Evolutionary conservation across 2,797 vertebrate species (phyloP).

Genomic region (Chloroceryle inda): DNA sequence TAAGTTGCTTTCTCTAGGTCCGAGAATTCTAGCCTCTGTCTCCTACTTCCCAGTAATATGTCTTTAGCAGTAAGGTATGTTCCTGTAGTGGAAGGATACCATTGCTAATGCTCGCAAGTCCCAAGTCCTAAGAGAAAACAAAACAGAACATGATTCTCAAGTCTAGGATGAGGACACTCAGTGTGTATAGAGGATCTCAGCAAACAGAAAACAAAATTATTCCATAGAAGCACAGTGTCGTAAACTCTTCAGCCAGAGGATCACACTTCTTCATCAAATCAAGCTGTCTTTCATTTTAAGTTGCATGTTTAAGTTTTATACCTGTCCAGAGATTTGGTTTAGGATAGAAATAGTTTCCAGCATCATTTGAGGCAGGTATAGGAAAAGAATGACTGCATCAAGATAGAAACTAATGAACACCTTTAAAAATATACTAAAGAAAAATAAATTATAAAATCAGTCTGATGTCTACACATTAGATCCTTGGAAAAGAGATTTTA

Average conservation of each 20-base stretch:
- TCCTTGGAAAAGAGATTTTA: neutral
- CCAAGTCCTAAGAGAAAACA: neutral
- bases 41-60: neutral
- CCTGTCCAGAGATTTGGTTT: neutral
- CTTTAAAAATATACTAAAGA: neutral
- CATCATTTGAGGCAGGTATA: neutral
- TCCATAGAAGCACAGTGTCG: neutral
- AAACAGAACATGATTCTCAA: neutral
- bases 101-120: neutral
- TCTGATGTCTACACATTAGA: neutral
- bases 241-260: neutral
- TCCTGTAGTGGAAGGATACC: neutral
- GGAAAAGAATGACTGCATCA: neutral
- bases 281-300: fast-evolving
- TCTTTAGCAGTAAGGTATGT: neutral
- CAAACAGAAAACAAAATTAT: neutral
- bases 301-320: neutral
- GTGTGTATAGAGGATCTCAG: neutral
- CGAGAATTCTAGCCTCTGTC: neutral
- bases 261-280: neutral
- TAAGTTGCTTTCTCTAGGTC: neutral
- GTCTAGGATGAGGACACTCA: fast-evolving
- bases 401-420: neutral
- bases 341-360: neutral
- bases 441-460: neutral